Evolutionary conservation across 2,888 invertebrate species (phyloP).

Genomic region (Elgonia sp.): DNA sequence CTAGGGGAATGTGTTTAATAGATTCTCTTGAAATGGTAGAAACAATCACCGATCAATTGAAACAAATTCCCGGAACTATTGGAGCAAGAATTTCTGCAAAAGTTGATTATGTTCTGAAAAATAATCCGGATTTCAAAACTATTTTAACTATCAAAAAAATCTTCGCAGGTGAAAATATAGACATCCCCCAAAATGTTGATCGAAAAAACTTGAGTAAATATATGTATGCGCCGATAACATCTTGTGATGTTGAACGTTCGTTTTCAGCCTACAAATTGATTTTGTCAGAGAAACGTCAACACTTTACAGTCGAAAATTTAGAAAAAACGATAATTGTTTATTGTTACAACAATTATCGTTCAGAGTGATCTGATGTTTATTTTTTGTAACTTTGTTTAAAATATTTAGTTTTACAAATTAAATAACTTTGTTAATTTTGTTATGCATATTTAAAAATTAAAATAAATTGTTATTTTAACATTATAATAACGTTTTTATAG

Average conservation of each 20-base stretch:
- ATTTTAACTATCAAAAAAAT: background rate
- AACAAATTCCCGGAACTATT: conserved; percentile 28
- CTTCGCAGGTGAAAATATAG: no score
- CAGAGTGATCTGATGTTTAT: no score
- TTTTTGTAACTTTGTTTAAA: no score
- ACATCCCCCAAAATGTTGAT: no score
- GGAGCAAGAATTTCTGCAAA: conserved; percentile 19
- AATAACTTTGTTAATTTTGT: no score
- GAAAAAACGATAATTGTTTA: conserved; percentile 17
- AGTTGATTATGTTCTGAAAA: conserved; percentile 13
- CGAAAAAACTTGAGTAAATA: background rate
- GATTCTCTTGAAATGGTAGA: background rate
- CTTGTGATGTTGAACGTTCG: no score
- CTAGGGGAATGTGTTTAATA: conserved; percentile 20
- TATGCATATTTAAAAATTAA: no score
- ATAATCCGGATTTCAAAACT: conserved; percentile 36
- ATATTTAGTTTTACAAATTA: no score
- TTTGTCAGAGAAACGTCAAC: conserved; percentile 12
- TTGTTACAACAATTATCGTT: conserved; percentile 18
- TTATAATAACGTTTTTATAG: no score
- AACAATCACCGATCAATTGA: background rate
- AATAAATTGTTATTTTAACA: no score
- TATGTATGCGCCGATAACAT: conserved; percentile 27
- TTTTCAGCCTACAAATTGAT: conserved; percentile 22
- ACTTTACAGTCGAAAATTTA: conserved; percentile 4